Base-by-base conservation (phyloP, 2,888 invertebrate species). In the Napeogenes sylphis region DNA sequence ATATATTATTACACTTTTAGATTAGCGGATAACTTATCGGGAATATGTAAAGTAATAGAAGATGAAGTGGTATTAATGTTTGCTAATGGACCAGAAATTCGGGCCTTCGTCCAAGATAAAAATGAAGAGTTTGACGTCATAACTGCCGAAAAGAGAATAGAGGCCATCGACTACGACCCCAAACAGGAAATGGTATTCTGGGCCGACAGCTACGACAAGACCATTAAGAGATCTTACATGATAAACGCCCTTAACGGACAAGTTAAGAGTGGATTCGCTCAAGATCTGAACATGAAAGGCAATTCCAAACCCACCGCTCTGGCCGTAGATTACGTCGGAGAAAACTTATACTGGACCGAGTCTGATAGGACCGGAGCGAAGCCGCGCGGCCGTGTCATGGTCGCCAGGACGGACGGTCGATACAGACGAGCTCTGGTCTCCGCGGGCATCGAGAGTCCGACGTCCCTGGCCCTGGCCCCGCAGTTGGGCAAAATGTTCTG, bases 301-400 rank as follows among this genome's bases (percentile, higher is more conserved):
- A 94, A 94, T 71, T 93, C 95, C 0, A 96, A 95, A 80, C 98
- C 98, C 0, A 96, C 96, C 0, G 96, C 97, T 1, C 84, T 99
- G 0, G 96, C 98, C 0, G 94, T 99, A 0, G 99, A 99, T 84
- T 99, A 98, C 95, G 92, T 98, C 21, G 97, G 96, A 5, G 95
- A 96, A 66, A 98, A 98, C 83, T 87, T 99, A 0, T 99, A 98
- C 84, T 99, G 98, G 98, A 95, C 97, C 0, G 98, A 98, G 81
- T 93, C 93, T 0, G 95, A 96, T 69, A 85, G 94, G 59, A 93
- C 94, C 0, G 94, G 94, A 0, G 92, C 94, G 0, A 95, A 95
- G 74, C 94, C 95, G 0, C 90, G 94, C 64, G 96, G 96, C 0
- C 92, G 95, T 61, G 94, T 99, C 2, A 95, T 98, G 93, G 96